Base-by-base conservation (phyloP, 1,140 invertebrate species). In the Aethina tumida region DNA sequence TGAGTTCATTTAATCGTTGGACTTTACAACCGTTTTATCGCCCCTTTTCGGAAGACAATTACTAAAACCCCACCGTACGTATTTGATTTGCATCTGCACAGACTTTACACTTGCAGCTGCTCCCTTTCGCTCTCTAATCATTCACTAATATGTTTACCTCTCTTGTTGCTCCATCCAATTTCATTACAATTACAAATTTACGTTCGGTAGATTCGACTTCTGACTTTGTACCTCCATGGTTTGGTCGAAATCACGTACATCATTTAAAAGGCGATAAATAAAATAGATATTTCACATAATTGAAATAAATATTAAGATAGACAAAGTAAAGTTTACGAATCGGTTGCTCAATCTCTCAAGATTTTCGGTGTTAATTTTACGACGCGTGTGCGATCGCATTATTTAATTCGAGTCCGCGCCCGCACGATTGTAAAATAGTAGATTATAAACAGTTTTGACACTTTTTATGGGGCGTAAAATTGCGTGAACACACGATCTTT, bases 61-160 rank as follows among this genome's bases (percentile, higher is more conserved):
- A 45, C 39, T 31, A 26, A 37, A 12, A 35, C 33, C 25, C 32
- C 8, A 33, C 29, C 39, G 26, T 30, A 34, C 25, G 28, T 47
- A 36, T 47, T 39, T 43, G 45, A 47, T 47, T 47, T 43, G 41
- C 45, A 47, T 47, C 45, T 47, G 45, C 34, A 43, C 32, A 36
- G 8, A 35, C 24, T 39, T 43, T 33, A 35, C 45, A 47, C 45
- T 47, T 47, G 45, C 45, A 47, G 45, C 45, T 47, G 45, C 40
- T 43, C 41, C 45, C 41, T 47, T 29, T 47, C 31, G 26, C 28
- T 6, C 41, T 35, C 29, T 47, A 47, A 47, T 47, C 45, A 38
- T 25, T 47, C 35, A 39, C 41, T 47, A 47, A 47, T 43, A 43
- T 47, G 40, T 47, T 47, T 47, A 43, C 45, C 36, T 47, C 45